phyloP scores from a whole-genome alignment of 2,888 invertebrate species.

The Digitonthophagus gazella region DNA sequence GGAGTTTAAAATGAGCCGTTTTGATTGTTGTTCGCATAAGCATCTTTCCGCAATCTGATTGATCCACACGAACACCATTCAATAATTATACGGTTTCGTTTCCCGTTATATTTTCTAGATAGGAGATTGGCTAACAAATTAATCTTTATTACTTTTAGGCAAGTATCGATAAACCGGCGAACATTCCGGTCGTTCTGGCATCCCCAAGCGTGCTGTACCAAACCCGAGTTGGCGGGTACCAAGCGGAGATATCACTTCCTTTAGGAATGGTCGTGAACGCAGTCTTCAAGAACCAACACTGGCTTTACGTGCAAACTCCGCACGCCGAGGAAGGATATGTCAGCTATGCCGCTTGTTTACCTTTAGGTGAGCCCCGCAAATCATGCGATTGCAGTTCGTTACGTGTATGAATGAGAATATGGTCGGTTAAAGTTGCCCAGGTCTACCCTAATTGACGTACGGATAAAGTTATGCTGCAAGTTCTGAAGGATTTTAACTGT shows the following conservation, averaged over 20 bases:
- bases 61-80: neutral
- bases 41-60: too few relatives aligned
- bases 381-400: neutral
- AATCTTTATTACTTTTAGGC: conserved; percentile 55
- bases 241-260: conserved; percentile 67
- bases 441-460: neutral
- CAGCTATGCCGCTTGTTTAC: conserved; percentile 72
- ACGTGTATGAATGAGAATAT: neutral
- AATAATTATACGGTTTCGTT: neutral
- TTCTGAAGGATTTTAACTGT: too few relatives aligned
- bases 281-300: conserved; percentile 79
- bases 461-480: neutral
- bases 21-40: too few relatives aligned
- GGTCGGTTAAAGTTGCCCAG: neutral
- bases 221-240: conserved; percentile 68
- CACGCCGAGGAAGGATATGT: conserved; percentile 84
- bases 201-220: conserved; percentile 72
- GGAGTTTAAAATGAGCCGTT: too few relatives aligned
- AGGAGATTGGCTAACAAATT: neutral
- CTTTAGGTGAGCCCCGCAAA: conserved; percentile 57
- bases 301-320: conserved; percentile 83
- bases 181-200: conserved; percentile 80
- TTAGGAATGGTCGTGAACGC: conserved; percentile 85
- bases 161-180: conserved; percentile 76
- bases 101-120: neutral